phyloP scores from a whole-genome alignment of 2,797 vertebrate species.

The Pipistrellus kuhlii region DNA sequence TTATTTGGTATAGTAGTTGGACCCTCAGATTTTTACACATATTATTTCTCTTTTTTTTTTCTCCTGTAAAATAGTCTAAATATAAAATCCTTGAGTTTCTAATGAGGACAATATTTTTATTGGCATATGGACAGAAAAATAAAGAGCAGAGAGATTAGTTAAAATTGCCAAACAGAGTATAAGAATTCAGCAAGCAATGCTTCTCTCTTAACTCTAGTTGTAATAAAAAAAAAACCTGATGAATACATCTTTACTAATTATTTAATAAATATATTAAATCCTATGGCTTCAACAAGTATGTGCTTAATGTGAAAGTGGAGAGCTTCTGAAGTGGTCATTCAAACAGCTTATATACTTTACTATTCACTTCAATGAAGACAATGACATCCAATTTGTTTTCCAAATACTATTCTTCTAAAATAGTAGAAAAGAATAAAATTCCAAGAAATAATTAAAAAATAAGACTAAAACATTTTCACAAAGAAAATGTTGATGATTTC shows the following conservation, averaged over 20 bases:
- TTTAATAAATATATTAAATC: slow-evolving; percentile 43
- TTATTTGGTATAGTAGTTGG: not conserved
- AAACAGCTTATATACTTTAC: not conserved
- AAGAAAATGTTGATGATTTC: not conserved
- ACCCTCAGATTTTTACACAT: not conserved
- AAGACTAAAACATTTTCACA: not conserved
- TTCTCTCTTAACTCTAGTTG: not conserved
- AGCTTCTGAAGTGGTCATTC: not conserved
- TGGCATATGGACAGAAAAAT: slow-evolving; percentile 19
- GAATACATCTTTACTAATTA: not conserved
- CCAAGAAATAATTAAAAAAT: not conserved
- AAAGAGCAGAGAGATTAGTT: not conserved
- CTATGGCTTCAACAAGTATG: not conserved
- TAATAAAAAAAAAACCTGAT: not conserved
- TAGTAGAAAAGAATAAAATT: not conserved
- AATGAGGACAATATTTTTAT: not conserved
- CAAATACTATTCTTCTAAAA: not conserved
- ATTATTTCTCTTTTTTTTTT: not conserved
- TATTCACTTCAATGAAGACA: not conserved
- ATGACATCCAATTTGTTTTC: not conserved
- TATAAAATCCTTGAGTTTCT: not conserved
- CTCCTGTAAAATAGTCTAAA: not conserved
- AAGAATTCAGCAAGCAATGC: not conserved
- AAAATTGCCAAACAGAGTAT: slow-evolving; percentile 2
- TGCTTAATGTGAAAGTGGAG: not conserved